These are phyloP conservation scores for Machaerirhynchus nigripectus DNA, from an alignment of 2,113 vertebrate species.

Conservation along the genomic window DNA sequence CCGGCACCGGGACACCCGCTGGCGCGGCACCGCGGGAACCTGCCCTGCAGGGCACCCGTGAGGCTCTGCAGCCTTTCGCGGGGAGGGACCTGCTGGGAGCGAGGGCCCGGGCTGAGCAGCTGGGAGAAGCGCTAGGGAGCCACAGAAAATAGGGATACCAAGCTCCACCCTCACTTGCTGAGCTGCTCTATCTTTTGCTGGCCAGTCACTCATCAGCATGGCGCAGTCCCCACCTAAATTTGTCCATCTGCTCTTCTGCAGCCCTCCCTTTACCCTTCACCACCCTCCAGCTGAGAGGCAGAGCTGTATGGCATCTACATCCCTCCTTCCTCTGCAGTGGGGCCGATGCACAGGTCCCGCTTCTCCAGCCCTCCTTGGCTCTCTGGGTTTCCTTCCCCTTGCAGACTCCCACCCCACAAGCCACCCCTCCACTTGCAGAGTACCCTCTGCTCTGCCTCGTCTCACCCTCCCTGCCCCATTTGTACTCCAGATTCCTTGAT, in stretches of 20 bases:
- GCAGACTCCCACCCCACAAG: not conserved
- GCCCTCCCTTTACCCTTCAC: not conserved
- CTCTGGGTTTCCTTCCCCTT: not conserved
- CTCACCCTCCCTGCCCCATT: not conserved
- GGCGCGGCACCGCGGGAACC: accelerated
- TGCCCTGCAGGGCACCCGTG: accelerated
- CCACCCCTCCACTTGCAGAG: accelerated
- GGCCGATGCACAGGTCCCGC: accelerated
- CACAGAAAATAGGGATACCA: accelerated
- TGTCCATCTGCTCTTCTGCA: not conserved
- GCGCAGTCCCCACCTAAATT: not conserved
- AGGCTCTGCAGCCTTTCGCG: accelerated
- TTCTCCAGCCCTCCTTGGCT: not conserved
- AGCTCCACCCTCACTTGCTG: not conserved
- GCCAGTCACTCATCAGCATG: no score
- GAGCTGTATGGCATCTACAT: not conserved
- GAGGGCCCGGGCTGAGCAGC: accelerated
- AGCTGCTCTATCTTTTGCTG: not conserved
- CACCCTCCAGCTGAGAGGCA: not conserved
- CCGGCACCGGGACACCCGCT: accelerated
- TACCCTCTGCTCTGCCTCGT: not conserved
- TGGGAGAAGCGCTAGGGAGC: not conserved
- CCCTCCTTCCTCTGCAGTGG: not conserved
- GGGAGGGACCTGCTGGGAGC: not conserved
- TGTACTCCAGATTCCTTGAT: not conserved